phyloP scores from a whole-genome alignment of 2,113 vertebrate genomes.

The Phrynocephalus versicolor region DNA sequence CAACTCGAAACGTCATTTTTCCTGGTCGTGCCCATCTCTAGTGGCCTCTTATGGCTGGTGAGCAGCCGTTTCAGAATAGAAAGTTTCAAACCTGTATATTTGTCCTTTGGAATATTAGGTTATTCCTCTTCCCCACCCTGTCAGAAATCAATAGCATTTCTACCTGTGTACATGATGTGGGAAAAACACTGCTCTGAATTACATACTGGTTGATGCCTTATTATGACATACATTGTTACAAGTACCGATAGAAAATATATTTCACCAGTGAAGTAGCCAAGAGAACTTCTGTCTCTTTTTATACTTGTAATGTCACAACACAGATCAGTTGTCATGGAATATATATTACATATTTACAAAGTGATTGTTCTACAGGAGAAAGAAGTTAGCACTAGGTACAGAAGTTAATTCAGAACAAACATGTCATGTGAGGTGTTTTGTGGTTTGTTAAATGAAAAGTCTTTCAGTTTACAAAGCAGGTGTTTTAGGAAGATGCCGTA shows the following conservation, averaged over 20 bases:
- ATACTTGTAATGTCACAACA: constrained; percentile 66
- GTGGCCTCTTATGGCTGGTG: too few species aligned
- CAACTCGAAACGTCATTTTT: too few species aligned
- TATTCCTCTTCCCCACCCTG: constrained; percentile 44
- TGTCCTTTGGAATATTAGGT: constrained; percentile 18
- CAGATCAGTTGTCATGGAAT: constrained; percentile 32
- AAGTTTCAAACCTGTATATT: constrained; percentile 14
- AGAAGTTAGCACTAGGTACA: constrained; percentile 20
- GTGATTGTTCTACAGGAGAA: constrained; percentile 35
- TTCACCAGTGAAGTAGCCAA: constrained; percentile 59
- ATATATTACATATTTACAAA: constrained; percentile 28
- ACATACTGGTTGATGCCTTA: constrained; percentile 65
- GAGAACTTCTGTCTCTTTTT: constrained; percentile 49
- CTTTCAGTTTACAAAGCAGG: neutral
- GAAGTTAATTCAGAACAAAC: neutral
- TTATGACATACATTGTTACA: constrained; percentile 71
- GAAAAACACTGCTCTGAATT: constrained; percentile 37
- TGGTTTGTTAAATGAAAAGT: neutral
- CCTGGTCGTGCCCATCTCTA: too few species aligned
- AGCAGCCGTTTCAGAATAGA: too few species aligned
- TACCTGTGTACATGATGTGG: constrained; percentile 29
- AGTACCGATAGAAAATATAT: constrained; percentile 50
- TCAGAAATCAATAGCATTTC: constrained; percentile 64
- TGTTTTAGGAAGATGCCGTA: neutral
- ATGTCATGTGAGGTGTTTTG: neutral